Percentiles rank a stretch among this genome's conserved stretches.
Conservation (phyloP, 2,888 invertebrate genomes). For the Leptinotarsa haldemani region DNA sequence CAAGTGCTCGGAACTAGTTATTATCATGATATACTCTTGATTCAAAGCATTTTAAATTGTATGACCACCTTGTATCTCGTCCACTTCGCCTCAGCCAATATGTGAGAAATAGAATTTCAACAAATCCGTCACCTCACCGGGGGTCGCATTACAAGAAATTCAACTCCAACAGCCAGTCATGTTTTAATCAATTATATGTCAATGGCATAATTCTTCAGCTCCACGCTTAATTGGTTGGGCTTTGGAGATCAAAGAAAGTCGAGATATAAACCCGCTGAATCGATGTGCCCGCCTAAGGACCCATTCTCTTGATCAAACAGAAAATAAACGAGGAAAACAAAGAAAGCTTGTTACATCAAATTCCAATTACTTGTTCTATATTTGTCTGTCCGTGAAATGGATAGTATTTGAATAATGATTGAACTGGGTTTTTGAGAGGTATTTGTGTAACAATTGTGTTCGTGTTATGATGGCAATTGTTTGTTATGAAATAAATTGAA, state of each 20-base stretch:
- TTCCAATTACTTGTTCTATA: constrained; percentile 56
- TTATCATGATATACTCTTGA: no score
- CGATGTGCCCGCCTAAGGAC: constrained; percentile 55
- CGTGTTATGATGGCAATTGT: background rate
- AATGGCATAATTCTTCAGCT: constrained; percentile 51
- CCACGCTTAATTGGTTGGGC: constrained; percentile 53
- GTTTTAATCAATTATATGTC: constrained; percentile 61
- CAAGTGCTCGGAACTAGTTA: no score
- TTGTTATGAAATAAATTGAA: background rate
- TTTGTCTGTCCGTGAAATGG: constrained; percentile 40
- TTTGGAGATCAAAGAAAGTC: constrained; percentile 57
- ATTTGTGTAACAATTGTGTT: constrained; percentile 5
- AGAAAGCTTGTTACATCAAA: constrained; percentile 58
- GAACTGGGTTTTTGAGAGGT: constrained; percentile 5
- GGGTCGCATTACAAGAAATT: constrained; percentile 39
- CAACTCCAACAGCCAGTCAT: constrained; percentile 48
- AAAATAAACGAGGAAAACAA: constrained; percentile 53
- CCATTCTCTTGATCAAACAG: constrained; percentile 51
- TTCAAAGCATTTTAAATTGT: background rate
- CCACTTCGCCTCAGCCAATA: constrained; percentile 19
- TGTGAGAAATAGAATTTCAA: constrained; percentile 29
- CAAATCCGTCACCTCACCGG: constrained; percentile 32
- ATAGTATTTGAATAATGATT: constrained; percentile 33
- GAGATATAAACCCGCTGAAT: constrained; percentile 50
- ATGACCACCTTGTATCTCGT: background rate